These are phyloP conservation scores for Myiozetetes cayanensis DNA, from an alignment of 2,113 vertebrate genomes.

Conservation along the genomic window DNA sequence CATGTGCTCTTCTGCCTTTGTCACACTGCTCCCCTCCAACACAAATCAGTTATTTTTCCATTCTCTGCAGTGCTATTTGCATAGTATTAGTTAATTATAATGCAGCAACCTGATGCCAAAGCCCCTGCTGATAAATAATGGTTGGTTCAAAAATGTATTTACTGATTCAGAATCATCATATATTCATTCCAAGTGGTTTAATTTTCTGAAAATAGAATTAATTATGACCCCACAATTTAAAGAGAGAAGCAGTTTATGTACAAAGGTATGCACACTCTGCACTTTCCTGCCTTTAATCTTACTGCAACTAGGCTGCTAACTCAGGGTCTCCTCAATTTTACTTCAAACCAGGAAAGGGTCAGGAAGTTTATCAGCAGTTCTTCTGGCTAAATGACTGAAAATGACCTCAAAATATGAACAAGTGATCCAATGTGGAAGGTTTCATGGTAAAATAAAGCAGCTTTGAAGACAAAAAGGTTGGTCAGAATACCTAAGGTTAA, in stretches of 20 bases:
- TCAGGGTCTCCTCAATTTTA: not conserved
- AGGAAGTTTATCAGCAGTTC: not conserved
- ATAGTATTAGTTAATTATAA: slow-evolving; percentile 56
- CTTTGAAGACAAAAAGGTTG: not conserved
- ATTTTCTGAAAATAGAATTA: slow-evolving; percentile 45
- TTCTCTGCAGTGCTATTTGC: slow-evolving; percentile 18
- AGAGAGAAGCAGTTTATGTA: not conserved
- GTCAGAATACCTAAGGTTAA: not conserved
- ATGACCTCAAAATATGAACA: not conserved
- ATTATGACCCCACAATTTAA: not conserved
- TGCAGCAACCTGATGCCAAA: slow-evolving; percentile 19
- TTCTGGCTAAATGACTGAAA: not conserved
- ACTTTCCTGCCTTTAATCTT: not conserved
- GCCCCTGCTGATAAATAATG: slow-evolving; percentile 46
- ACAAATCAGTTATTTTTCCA: slow-evolving; percentile 6
- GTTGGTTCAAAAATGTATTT: slow-evolving; percentile 22
- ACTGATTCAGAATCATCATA: not conserved
- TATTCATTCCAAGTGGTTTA: slow-evolving; percentile 33
- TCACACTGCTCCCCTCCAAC: not conserved
- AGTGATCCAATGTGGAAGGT: not conserved
- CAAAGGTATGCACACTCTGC: not conserved
- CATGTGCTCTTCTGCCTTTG: not conserved
- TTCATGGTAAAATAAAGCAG: not conserved
- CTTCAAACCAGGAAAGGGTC: not conserved
- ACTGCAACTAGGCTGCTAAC: not conserved